Percentiles rank a stretch among this genome's conserved stretches.
Evolutionary conservation across 2,113 vertebrate genomes (phyloP).

Genomic region (Tachysurus fulvidraco): DNA sequence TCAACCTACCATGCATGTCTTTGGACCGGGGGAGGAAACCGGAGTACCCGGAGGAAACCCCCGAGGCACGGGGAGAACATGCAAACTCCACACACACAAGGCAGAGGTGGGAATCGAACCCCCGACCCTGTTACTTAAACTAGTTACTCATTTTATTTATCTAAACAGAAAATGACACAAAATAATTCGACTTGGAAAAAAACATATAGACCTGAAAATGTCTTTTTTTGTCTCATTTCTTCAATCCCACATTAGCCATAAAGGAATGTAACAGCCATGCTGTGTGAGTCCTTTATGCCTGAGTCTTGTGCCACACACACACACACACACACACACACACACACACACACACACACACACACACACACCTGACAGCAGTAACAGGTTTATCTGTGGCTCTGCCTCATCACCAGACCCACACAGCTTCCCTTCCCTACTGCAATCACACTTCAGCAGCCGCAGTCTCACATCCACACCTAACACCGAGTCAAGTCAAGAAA

Average conservation of each 20-base stretch:
- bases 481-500: background rate
- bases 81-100: no score
- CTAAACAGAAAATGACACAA: background rate
- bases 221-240: background rate
- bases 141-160: no score
- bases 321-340: background rate
- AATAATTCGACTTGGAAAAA: background rate
- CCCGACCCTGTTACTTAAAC: no score
- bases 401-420: constrained; percentile 41
- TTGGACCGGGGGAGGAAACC: no score
- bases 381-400: background rate
- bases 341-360: background rate
- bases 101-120: no score
- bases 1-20: no score
- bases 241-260: background rate
- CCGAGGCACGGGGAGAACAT: no score
- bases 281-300: constrained; percentile 3
- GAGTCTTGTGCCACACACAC: background rate
- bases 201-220: background rate
- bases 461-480: background rate
- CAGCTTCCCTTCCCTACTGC: constrained; percentile 34
- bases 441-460: constrained; percentile 35
- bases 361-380: background rate
- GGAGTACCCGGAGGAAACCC: no score
- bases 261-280: background rate